Percentiles rank a stretch among this genome's conserved stretches.
phyloP scores from a whole-genome alignment of 1,140 invertebrate genomes.

The Anastrepha ludens region DNA sequence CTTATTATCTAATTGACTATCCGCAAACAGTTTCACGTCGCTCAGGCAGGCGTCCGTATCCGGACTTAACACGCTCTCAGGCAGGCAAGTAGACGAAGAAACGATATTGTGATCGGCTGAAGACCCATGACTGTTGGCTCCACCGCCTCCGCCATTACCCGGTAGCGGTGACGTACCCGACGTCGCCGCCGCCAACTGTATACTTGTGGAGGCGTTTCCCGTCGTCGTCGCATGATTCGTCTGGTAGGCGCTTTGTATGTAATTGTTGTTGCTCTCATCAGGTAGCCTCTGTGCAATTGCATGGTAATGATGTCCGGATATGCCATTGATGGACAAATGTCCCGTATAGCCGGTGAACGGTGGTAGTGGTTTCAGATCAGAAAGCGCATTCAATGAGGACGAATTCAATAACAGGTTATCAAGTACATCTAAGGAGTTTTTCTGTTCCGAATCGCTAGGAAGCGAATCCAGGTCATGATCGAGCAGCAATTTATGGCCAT shows the following conservation, averaged over 20 bases:
- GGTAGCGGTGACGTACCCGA: constrained; percentile 54
- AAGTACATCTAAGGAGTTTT: constrained; percentile 78
- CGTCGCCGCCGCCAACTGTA: constrained; percentile 54
- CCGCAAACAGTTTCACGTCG: constrained; percentile 74
- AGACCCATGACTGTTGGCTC: constrained; percentile 61
- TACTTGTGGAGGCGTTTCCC: constrained; percentile 58
- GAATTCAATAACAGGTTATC: constrained; percentile 80
- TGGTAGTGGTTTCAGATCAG: constrained; percentile 89
- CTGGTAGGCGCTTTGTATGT: constrained; percentile 77
- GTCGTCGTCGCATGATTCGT: constrained; percentile 44
- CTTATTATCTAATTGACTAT: constrained; percentile 78
- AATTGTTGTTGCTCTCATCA: constrained; percentile 82
- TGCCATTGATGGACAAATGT: constrained; percentile 87
- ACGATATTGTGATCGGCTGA: constrained; percentile 79
- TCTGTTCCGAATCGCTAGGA: constrained; percentile 74
- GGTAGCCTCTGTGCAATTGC: constrained; percentile 83
- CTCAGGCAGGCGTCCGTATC: constrained; percentile 72
- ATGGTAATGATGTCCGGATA: constrained; percentile 90
- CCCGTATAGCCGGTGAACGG: constrained; percentile 90
- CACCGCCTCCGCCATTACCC: constrained; percentile 33
- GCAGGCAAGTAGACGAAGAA: constrained; percentile 80
- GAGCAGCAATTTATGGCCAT: constrained; percentile 73
- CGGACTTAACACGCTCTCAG: constrained; percentile 75
- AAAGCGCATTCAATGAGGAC: constrained; percentile 79
- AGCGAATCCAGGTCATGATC: constrained; percentile 73